These are phyloP conservation scores for Lasioglossum zephyrum DNA, from an alignment of 2,888 invertebrate genomes.

Conservation along the genomic window DNA sequence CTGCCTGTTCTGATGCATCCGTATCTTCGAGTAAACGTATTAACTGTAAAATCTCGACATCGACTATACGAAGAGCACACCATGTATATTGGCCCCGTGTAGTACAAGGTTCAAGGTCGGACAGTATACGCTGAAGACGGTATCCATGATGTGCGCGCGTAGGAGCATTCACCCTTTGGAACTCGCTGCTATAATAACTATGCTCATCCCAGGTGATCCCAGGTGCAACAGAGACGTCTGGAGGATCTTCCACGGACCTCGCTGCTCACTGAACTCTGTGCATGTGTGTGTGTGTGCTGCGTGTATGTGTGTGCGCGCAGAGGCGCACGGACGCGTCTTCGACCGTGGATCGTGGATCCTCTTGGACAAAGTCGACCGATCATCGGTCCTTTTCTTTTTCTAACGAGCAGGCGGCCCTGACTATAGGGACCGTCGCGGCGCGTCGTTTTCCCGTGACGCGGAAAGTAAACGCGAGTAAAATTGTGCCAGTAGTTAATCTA, in stretches of 20 bases:
- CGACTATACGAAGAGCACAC: conserved; percentile 30
- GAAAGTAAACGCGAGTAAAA: conserved; percentile 8
- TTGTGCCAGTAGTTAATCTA: not conserved
- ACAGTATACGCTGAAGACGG: conserved; percentile 71
- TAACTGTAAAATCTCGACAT: conserved; percentile 11
- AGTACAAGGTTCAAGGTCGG: conserved; percentile 79
- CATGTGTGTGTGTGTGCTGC: too few species aligned
- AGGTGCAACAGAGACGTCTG: not conserved
- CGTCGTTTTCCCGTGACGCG: not conserved
- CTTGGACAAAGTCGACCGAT: not conserved
- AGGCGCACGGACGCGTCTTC: not conserved
- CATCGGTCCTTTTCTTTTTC: too few species aligned
- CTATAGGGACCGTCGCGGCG: not conserved
- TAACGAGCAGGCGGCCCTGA: not conserved
- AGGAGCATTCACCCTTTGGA: conserved; percentile 72
- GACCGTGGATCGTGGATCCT: not conserved
- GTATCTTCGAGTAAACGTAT: not conserved
- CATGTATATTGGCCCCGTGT: conserved; percentile 65
- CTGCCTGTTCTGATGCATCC: not conserved
- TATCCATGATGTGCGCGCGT: conserved; percentile 65
- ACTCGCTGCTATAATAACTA: conserved; percentile 52
- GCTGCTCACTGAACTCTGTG: not conserved
- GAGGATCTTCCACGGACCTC: not conserved
- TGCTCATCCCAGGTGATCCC: conserved; percentile 18
- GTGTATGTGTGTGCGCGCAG: not conserved